Evolutionary conservation across 2,888 invertebrate species (phyloP), one percentile per base, ranked within the genome.

Genomic region (Amblyjoppa proteus): DNA sequence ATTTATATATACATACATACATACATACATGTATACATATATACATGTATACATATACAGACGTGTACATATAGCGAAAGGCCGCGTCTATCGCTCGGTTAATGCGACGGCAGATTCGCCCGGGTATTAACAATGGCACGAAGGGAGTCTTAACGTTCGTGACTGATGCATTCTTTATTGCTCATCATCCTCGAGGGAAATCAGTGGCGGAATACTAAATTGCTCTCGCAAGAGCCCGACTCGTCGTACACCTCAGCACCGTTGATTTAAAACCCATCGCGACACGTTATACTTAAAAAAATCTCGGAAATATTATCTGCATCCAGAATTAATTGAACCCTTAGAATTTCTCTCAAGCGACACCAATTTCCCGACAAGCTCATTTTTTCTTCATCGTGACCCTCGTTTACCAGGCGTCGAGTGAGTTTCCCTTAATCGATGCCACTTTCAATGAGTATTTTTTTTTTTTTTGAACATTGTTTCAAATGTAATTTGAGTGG

Each of bases 131-230:
- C 81, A 81, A 81, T 77, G 73, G 69, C 68, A 45, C 70, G 58
- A 11, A 68, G 34, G 78, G 53, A 77, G 82, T 79, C 79, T 82
- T 71, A 79, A 70, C 68, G 70, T 51, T 71, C 71, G 79, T 68
- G 71, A 79, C 66, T 81, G 81, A 85, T 85, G 75, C 69, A 85
- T 85, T 82, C 81, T 85, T 82, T 75, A 82, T 82, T 70, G 82
- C 68, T 76, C 66, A 76, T 75, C 70, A 82, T n/a, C 71, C 85
- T 25, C 79, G 53, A 71, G 85, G 85, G 85, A 85, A 85, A 85
- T 85, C 85, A 85, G 56, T 66, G 45, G 51, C 34, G 82, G 71
- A 82, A 82, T 85, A 76, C 75, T 41, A 61, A 85, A 85, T 82
- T 69, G 58, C 66, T 70, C 53, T 41, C 25, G 34, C 13, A 13